Evolutionary conservation across 1,140 invertebrate genomes (phyloP).

Genomic region (Eupristina koningsbergeri): DNA sequence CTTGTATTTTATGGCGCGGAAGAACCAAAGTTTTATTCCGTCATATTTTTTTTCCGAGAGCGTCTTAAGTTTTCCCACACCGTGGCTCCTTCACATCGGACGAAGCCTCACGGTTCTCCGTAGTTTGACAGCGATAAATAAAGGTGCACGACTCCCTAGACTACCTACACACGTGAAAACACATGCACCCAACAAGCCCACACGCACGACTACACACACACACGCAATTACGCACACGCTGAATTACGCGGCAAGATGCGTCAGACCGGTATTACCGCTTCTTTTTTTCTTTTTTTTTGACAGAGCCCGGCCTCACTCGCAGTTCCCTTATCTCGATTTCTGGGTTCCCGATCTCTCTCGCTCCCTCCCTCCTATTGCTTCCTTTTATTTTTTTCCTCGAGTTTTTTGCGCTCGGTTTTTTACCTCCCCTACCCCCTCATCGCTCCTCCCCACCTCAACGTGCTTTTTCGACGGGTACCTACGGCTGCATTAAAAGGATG

Average conservation of each 20-base stretch:
- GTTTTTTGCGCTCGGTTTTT: not conserved
- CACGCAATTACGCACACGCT: not conserved
- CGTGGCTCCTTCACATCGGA: not conserved
- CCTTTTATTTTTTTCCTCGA: too few relatives aligned
- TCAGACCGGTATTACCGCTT: constrained; percentile 51
- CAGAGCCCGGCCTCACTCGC: constrained; percentile 4
- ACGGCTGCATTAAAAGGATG: constrained; percentile 38
- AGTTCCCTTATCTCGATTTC: constrained; percentile 35
- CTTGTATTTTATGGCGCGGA: constrained; percentile 42
- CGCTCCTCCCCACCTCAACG: too few relatives aligned
- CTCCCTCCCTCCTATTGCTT: not conserved
- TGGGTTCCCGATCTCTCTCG: not conserved
- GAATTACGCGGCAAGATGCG: constrained; percentile 50
- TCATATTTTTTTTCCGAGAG: constrained; percentile 44
- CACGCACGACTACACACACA: too few relatives aligned
- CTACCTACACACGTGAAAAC: not conserved
- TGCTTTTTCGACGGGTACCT: constrained; percentile 25
- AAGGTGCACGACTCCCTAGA: constrained; percentile 21
- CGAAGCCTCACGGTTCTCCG: constrained; percentile 24
- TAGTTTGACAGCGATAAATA: constrained; percentile 49
- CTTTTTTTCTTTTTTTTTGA: constrained; percentile 13
- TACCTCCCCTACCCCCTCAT: not conserved
- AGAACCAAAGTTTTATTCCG: constrained; percentile 49
- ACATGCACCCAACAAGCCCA: not conserved
- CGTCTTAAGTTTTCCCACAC: constrained; percentile 12